Percentiles rank a stretch among this genome's conserved stretches.
Conservation (phyloP, 2,888 invertebrate species). For the Spodoptera exigua region DNA sequence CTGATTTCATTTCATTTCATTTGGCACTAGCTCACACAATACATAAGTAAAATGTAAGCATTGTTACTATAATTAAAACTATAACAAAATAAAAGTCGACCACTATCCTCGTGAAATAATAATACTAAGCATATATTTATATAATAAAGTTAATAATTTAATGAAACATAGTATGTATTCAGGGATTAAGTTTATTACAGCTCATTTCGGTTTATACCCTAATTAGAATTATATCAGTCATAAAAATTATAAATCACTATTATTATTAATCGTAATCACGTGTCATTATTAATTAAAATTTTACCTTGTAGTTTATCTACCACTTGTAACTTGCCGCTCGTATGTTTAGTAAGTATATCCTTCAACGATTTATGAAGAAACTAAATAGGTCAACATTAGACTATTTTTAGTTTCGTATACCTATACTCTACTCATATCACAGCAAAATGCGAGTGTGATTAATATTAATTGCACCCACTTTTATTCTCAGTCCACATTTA, state of each 20-base stretch:
- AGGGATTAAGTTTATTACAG: conserved; percentile 6
- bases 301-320: neutral
- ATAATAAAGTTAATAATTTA: conserved; percentile 23
- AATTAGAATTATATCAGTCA: neutral
- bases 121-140: conserved; percentile 27
- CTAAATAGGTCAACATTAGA: too few species aligned
- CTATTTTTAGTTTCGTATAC: too few species aligned
- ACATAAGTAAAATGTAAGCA: conserved; percentile 5
- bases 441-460: too few species aligned
- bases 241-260: conserved; percentile 1
- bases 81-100: conserved; percentile 23
- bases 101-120: conserved; percentile 19
- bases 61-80: conserved; percentile 21
- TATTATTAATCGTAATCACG: neutral
- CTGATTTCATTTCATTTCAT: conserved; percentile 21
- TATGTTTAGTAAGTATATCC: too few species aligned
- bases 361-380: too few species aligned
- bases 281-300: neutral
- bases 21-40: conserved; percentile 8
- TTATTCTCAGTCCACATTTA: too few species aligned
- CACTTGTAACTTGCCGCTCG: too few species aligned
- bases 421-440: too few species aligned
- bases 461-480: too few species aligned
- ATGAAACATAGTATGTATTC: conserved; percentile 2
- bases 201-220: conserved; percentile 21